Conservation (phyloP, 2,113 vertebrate species). For the Symphodus melops region DNA sequence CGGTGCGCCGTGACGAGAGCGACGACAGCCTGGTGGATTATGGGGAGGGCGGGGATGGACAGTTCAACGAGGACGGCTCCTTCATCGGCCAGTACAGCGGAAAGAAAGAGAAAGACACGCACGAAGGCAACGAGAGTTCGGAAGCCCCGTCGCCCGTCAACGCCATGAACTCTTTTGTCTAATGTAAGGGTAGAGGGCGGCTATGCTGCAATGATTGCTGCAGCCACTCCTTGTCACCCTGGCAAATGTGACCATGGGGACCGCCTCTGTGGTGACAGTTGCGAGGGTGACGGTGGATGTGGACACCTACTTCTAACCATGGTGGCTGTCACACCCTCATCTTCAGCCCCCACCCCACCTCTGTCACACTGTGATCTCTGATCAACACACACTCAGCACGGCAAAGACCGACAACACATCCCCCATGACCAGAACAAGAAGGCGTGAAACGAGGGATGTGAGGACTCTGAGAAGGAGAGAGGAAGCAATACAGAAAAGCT, state of each 20-base stretch:
- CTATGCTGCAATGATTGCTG: conserved; percentile 17
- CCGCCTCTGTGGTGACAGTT: conserved; percentile 53
- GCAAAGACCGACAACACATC: conserved; percentile 16
- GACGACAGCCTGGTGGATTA: conserved; percentile 99
- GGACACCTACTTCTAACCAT: conserved; percentile 41
- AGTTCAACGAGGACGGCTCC: conserved; percentile 98
- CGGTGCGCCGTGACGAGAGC: conserved; percentile 96
- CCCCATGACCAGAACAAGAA: conserved; percentile 22
- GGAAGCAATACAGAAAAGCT: conserved; percentile 69
- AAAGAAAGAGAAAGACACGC: conserved; percentile 97
- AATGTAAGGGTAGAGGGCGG: conserved; percentile 45
- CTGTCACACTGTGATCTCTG: conserved; percentile 71
- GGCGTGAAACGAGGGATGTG: conserved; percentile 32
- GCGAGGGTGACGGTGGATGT: conserved; percentile 56
- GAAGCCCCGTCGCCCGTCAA: conserved; percentile 98
- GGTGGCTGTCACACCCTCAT: conserved; percentile 63
- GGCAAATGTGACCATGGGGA: conserved; percentile 60
- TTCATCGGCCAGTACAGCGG: conserved; percentile 99
- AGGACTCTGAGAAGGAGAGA: conserved; percentile 43
- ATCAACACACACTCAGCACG: conserved; percentile 36
- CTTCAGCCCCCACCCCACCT: conserved; percentile 27
- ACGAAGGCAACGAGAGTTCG: conserved; percentile 97
- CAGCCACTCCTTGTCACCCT: conserved; percentile 60
- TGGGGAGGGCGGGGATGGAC: conserved; percentile 96
- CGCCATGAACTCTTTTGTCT: conserved; percentile 98